Percentiles rank a stretch among this genome's conserved stretches.
phyloP scores from a whole-genome alignment of 2,888 invertebrate genomes.

The Drepana falcataria region DNA sequence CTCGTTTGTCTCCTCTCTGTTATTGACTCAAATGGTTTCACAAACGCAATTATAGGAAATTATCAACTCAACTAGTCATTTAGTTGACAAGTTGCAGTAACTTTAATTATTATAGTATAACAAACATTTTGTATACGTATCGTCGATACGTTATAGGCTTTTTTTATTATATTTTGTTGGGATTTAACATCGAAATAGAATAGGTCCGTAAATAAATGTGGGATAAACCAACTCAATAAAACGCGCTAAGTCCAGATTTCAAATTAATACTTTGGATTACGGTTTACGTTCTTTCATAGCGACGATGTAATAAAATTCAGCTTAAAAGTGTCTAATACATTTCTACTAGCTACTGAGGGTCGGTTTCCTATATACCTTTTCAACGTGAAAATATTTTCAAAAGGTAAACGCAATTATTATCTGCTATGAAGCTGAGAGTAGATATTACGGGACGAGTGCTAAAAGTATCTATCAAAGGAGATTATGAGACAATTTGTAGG shows the following conservation, averaged over 20 bases:
- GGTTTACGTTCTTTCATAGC: conserved; percentile 70
- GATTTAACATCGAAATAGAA: too few species aligned
- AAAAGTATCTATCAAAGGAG: conserved; percentile 14
- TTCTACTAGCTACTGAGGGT: conserved; percentile 26
- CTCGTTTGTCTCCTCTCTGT: conserved; percentile 15
- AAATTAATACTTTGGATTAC: conserved; percentile 69
- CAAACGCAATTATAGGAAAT: conserved; percentile 26
- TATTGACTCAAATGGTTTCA: conserved; percentile 23
- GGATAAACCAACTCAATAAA: conserved; percentile 24
- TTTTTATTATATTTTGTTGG: too few species aligned
- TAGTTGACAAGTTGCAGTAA: too few species aligned
- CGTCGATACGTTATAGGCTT: too few species aligned
- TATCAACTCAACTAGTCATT: conserved; percentile 11
- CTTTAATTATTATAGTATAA: too few species aligned
- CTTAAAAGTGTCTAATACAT: conserved; percentile 62
- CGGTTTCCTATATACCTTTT: conserved; percentile 30
- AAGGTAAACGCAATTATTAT: conserved; percentile 25
- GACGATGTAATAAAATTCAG: conserved; percentile 74
- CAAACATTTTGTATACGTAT: too few species aligned
- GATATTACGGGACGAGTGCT: conserved; percentile 3
- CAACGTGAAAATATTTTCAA: conserved; percentile 30
- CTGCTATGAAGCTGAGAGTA: conserved; percentile 17
- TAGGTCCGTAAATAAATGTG: neutral
- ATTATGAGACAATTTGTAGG: conserved; percentile 19
- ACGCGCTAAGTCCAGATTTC: conserved; percentile 46